phyloP scores from a whole-genome alignment of 1,140 invertebrate genomes.

The Zaprionus tsacasi region DNA sequence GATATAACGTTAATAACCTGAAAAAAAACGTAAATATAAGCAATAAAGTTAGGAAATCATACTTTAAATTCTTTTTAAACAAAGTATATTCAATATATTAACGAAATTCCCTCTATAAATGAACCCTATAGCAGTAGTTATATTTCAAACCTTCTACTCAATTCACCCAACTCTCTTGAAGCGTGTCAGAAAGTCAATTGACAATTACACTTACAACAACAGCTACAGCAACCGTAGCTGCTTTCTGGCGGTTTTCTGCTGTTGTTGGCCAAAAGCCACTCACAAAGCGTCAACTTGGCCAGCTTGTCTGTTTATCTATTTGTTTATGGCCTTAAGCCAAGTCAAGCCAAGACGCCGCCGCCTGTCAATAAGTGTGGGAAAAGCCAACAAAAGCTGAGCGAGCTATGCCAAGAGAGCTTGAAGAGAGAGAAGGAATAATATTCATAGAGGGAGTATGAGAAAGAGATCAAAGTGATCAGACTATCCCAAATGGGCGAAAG shows the following conservation, averaged over 20 bases:
- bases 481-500: background rate
- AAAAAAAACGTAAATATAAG: too few relatives aligned
- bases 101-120: too few relatives aligned
- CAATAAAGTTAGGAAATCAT: too few relatives aligned
- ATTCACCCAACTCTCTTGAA: background rate
- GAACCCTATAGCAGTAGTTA: too few relatives aligned
- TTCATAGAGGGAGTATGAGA: background rate
- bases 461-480: background rate
- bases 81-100: too few relatives aligned
- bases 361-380: constrained; percentile 79
- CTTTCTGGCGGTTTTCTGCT: constrained; percentile 24
- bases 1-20: too few relatives aligned
- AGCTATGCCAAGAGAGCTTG: background rate
- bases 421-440: too few relatives aligned
- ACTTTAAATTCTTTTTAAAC: too few relatives aligned
- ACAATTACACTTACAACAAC: constrained; percentile 31
- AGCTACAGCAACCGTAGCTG: constrained; percentile 22
- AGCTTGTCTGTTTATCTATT: constrained; percentile 72
- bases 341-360: constrained; percentile 26
- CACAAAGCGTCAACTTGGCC: constrained; percentile 54
- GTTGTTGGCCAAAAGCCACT: constrained; percentile 74
- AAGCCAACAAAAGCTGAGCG: constrained; percentile 70
- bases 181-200: constrained; percentile 32
- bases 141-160: background rate
- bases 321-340: constrained; percentile 78